Evolutionary conservation across 35 echinoderm and acorn worm species (phyloP).

Genomic region (Nesometra sesokonis): DNA sequence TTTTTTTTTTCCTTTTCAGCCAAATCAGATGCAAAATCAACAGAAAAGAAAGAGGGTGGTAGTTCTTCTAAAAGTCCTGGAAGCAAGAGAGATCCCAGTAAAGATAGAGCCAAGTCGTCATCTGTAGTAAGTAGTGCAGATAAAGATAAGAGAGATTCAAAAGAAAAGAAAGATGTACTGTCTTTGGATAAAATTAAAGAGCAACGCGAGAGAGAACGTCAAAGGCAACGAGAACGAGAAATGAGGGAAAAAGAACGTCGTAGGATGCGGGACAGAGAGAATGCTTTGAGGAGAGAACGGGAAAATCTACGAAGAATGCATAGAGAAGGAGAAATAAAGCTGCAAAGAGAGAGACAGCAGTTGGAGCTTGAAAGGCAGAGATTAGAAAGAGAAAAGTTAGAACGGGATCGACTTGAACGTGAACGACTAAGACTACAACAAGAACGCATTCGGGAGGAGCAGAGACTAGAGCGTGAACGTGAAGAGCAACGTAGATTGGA

Average conservation of each 20-base stretch:
- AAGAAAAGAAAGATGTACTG: conserved; percentile 59
- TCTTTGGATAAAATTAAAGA: conserved; percentile 91
- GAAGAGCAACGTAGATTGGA: conserved; percentile 24
- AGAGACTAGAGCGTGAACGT: conserved; percentile 60
- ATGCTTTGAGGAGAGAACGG: conserved; percentile 54
- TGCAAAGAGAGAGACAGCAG: conserved; percentile 47
- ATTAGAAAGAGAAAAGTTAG: conserved; percentile 53
- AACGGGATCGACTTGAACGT: conserved; percentile 46
- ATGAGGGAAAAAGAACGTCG: conserved; percentile 55
- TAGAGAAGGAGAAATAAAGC: conserved; percentile 59
- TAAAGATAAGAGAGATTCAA: not conserved
- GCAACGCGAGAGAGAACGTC: conserved; percentile 63
- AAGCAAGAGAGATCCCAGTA: not conserved
- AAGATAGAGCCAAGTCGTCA: conserved; percentile 9
- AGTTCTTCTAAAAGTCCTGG: not conserved
- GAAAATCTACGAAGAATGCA: conserved; percentile 48
- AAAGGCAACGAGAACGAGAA: conserved; percentile 54
- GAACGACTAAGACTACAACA: conserved; percentile 61
- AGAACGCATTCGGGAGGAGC: conserved; percentile 54
- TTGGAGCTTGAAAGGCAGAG: conserved; percentile 41
- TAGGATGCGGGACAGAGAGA: conserved; percentile 54
- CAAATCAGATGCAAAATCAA: not conserved
- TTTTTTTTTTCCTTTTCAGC: not conserved
- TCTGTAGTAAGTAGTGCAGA: not conserved
- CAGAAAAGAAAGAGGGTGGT: not conserved